Evolutionary conservation across 1,140 invertebrate species (phyloP).

Genomic region (Myzus persicae): DNA sequence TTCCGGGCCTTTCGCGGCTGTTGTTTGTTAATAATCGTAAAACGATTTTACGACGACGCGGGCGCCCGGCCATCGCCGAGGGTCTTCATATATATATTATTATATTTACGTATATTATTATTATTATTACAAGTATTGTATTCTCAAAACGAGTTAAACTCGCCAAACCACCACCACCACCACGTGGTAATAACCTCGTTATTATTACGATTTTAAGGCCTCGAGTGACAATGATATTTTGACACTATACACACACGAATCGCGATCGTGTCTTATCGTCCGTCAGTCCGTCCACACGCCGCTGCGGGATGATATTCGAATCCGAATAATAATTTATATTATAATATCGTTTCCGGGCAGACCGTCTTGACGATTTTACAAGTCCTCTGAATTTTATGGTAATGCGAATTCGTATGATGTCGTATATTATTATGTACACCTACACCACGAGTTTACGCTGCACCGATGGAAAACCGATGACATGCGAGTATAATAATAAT

Average conservation of each 20-base stretch:
- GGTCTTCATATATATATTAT: not conserved
- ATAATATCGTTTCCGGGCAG: too few species aligned
- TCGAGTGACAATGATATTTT: not conserved
- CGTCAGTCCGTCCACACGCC: not conserved
- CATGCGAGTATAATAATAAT: not conserved
- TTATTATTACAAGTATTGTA: slow-evolving; percentile 19
- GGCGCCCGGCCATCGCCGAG: not conserved
- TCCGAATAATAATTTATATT: not conserved
- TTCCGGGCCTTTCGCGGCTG: not conserved
- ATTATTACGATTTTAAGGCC: not conserved
- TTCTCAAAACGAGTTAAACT: not conserved
- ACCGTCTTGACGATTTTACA: not conserved
- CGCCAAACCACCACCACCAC: not conserved
- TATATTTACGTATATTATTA: not conserved
- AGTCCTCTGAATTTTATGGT: not conserved
- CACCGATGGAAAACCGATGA: not conserved
- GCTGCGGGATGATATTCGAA: not conserved
- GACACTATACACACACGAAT: not conserved
- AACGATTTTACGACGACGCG: slow-evolving; percentile 24
- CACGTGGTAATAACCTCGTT: slow-evolving; percentile 9
- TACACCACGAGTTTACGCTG: not conserved
- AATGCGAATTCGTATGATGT: not conserved
- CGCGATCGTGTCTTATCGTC: not conserved
- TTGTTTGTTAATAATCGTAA: slow-evolving; percentile 46
- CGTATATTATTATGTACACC: too few species aligned